Evolutionary conservation across 2,888 invertebrate genomes (phyloP).

Genomic region (Dioctria linearis): DNA sequence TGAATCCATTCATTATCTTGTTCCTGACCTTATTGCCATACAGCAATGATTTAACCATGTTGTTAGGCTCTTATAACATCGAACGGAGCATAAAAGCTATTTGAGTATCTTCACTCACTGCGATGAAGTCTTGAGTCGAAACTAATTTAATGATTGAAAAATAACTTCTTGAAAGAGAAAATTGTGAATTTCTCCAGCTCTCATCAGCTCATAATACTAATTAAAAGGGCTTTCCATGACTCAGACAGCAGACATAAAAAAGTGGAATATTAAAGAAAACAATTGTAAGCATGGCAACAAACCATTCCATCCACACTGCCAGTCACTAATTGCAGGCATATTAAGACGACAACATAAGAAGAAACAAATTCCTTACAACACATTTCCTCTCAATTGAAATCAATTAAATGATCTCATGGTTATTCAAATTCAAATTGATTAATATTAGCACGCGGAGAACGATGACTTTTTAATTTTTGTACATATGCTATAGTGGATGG

Average conservation of each 20-base stretch:
- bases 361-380: neutral
- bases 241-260: neutral
- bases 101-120: too few species aligned
- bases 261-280: neutral
- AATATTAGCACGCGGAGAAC: slow-evolving; percentile 8
- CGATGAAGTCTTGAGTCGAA: too few species aligned
- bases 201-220: neutral
- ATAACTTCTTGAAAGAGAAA: neutral
- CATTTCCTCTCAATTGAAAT: slow-evolving; percentile 21
- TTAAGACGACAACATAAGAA: neutral
- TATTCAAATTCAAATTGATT: slow-evolving; percentile 29
- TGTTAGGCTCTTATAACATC: too few species aligned
- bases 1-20: too few species aligned
- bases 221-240: neutral
- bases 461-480: neutral
- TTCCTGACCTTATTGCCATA: too few species aligned
- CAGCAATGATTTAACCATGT: too few species aligned
- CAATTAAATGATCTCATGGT: slow-evolving; percentile 21
- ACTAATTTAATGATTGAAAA: too few species aligned
- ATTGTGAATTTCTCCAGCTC: neutral
- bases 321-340: neutral
- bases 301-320: neutral
- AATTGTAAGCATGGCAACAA: neutral
- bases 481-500: neutral
- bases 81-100: too few species aligned